phyloP scores from a whole-genome alignment of 2,113 vertebrate species.

The Channa argus region DNA sequence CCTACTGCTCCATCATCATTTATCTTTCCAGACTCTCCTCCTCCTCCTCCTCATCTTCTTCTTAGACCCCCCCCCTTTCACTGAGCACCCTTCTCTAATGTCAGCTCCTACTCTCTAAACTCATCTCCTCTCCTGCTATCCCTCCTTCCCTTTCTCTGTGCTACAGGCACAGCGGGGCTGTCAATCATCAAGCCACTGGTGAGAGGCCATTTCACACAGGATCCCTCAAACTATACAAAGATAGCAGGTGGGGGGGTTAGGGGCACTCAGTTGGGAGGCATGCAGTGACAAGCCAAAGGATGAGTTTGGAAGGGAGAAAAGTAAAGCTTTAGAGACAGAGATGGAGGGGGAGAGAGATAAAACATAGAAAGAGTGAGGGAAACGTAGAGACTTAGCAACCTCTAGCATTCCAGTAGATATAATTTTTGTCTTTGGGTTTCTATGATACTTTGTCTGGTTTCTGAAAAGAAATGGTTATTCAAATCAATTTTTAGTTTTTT shows the following conservation, averaged over 20 bases:
- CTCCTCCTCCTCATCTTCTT: background rate
- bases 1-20: constrained; percentile 57
- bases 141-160: background rate
- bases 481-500: background rate
- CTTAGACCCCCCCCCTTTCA: constrained; percentile 21
- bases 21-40: constrained; percentile 26
- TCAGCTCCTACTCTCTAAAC: constrained; percentile 43
- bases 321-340: constrained; percentile 1
- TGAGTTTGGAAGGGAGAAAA: constrained; percentile 37
- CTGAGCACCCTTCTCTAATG: constrained; percentile 33
- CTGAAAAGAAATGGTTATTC: background rate
- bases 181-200: constrained; percentile 62
- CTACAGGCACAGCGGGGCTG: constrained; percentile 54
- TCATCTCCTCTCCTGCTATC: background rate
- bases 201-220: constrained; percentile 69
- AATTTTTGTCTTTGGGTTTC: background rate
- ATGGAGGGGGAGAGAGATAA: constrained; percentile 11
- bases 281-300: constrained; percentile 50
- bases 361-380: background rate
- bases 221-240: constrained; percentile 50
- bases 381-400: constrained; percentile 6
- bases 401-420: background rate
- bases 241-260: constrained; percentile 15
- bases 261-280: constrained; percentile 15
- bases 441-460: background rate